Evolutionary conservation across 92 coral and sea anemone species (phyloP).

Genomic region (Bergia puertoricense): DNA sequence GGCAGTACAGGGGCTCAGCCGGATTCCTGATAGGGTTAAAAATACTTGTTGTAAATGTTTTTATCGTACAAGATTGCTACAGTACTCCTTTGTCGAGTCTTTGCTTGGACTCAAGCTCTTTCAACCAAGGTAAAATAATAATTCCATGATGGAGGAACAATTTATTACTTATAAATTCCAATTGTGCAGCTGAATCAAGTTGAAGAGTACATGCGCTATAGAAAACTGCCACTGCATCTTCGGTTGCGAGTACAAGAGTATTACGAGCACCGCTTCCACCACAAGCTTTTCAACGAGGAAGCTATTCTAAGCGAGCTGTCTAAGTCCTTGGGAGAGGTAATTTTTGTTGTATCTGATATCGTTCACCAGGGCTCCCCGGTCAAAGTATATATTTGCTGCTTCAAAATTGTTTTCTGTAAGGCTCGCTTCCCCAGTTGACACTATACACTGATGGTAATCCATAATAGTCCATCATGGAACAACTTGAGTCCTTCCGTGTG

Average conservation of each 20-base stretch:
- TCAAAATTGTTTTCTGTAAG: neutral
- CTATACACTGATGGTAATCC: too few species aligned
- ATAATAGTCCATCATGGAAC: too few species aligned
- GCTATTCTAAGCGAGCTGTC: conserved; percentile 86
- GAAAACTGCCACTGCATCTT: conserved; percentile 83
- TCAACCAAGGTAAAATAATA: neutral
- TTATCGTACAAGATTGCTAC: neutral
- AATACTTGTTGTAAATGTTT: too few species aligned
- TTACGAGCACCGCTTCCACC: conserved; percentile 96
- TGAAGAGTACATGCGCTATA: conserved; percentile 96
- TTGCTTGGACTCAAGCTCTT: too few species aligned
- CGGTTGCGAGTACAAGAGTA: conserved; percentile 89
- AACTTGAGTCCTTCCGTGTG: too few species aligned
- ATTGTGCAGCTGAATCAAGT: conserved; percentile 86
- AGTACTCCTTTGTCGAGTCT: neutral
- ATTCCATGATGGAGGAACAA: neutral
- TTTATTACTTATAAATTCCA: neutral
- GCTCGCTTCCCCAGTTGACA: neutral
- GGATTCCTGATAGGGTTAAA: too few species aligned
- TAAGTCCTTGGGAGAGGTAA: conserved; percentile 85
- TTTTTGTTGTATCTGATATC: neutral
- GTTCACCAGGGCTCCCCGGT: too few species aligned
- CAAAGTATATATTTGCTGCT: too few species aligned
- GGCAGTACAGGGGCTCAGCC: too few species aligned
- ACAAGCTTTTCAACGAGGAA: conserved; percentile 90